Percentiles rank a stretch among this genome's conserved stretches.
phyloP scores from a whole-genome alignment of 92 coral and sea anemone species.

The Meandrina meandrites region DNA sequence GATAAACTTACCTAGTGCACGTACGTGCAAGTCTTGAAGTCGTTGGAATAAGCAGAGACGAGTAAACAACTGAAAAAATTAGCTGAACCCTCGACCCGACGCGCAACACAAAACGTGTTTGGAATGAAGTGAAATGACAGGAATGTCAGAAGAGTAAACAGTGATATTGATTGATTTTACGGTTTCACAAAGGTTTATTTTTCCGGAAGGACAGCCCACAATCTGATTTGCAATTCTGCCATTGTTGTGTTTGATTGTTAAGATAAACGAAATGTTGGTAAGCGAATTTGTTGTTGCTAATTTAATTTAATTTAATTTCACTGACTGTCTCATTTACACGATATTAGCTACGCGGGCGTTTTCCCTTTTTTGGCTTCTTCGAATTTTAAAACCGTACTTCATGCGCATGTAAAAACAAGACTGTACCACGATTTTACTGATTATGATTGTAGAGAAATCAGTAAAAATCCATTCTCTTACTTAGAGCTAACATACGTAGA shows the following conservation, averaged over 20 bases:
- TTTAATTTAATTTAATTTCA: neutral
- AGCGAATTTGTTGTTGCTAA: neutral
- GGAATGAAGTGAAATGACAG: conserved; percentile 23
- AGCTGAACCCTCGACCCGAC: conserved; percentile 28
- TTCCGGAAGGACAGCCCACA: neutral
- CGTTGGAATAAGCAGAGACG: neutral
- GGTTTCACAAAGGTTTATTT: conserved; percentile 9
- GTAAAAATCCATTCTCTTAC: neutral
- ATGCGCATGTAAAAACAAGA: neutral
- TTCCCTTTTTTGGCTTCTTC: neutral
- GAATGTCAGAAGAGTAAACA: conserved; percentile 32
- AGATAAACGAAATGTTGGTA: neutral
- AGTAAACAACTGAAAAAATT: neutral
- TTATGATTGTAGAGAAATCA: neutral
- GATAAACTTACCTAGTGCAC: neutral
- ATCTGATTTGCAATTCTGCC: conserved; percentile 14
- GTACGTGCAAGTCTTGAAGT: neutral
- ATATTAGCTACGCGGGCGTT: neutral
- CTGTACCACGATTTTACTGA: neutral
- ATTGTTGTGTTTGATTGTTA: conserved; percentile 1
- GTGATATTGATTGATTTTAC: neutral
- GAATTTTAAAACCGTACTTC: neutral
- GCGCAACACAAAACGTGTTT: conserved; percentile 2
- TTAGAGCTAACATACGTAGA: neutral
- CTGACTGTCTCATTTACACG: neutral